Percentiles rank a stretch among this genome's conserved stretches.
phyloP scores from a whole-genome alignment of 2,888 invertebrate species.

The Ormyrus pomaceus region DNA sequence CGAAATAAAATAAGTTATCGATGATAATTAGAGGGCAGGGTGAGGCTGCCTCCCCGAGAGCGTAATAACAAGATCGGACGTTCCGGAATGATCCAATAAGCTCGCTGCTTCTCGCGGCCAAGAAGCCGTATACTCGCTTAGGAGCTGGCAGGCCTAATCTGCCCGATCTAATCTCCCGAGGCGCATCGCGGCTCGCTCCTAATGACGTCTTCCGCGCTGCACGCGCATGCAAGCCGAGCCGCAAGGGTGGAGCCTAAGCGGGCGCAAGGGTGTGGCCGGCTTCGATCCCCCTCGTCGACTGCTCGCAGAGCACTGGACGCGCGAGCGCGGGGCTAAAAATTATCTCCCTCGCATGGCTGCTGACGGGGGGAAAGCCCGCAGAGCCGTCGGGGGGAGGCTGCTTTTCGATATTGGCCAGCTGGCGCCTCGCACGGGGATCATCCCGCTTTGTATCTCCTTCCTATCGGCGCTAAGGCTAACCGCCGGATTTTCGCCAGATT shows the following conservation, averaged over 20 bases:
- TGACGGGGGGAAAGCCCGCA: background rate
- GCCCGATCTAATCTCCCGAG: conserved; percentile 15
- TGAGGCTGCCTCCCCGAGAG: background rate
- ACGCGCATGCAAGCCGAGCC: background rate
- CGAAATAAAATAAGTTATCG: conserved; percentile 21
- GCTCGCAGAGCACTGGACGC: background rate
- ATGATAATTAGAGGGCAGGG: background rate
- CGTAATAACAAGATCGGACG: conserved; percentile 25
- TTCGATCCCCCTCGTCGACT: background rate
- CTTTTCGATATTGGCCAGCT: conserved; percentile 29
- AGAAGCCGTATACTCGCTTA: background rate
- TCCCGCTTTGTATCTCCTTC: background rate
- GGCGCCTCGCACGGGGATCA: conserved; percentile 9
- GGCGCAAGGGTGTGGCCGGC: conserved; percentile 25
- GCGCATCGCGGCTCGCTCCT: conserved; percentile 7
- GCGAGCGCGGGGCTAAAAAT: background rate
- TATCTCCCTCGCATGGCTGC: background rate
- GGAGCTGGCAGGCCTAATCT: conserved; percentile 7
- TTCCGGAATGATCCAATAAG: conserved; percentile 34
- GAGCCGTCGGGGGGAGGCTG: background rate
- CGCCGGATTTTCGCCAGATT: no score
- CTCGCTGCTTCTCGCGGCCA: no score
- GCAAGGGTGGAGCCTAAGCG: conserved; percentile 30
- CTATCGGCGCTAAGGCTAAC: background rate
- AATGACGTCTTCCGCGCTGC: background rate